These are phyloP conservation scores for Flabesymbios commensalis DNA, from an alignment of 2,888 invertebrate genomes.

Conservation along the genomic window DNA sequence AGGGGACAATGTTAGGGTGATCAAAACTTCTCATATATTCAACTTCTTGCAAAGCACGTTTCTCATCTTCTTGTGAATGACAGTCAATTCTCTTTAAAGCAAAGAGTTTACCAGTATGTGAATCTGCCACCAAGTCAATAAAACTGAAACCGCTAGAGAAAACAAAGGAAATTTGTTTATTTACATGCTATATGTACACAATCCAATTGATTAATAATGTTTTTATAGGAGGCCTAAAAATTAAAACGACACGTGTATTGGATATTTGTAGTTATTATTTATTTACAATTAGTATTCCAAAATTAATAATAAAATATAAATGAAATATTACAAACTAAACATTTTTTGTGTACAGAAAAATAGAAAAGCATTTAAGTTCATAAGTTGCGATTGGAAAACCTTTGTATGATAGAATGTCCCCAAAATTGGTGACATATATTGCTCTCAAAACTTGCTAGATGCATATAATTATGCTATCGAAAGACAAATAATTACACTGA, in stretches of 20 bases:
- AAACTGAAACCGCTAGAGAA: conserved; percentile 76
- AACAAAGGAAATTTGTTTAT: background rate
- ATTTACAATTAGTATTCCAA: background rate
- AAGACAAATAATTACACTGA: too few species aligned
- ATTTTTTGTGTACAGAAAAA: too few species aligned
- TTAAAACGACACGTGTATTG: too few species aligned
- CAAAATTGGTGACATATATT: too few species aligned
- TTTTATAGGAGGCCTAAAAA: background rate
- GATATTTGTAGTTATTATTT: background rate
- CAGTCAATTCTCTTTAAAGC: conserved; percentile 82
- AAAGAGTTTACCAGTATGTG: conserved; percentile 69
- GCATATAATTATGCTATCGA: too few species aligned
- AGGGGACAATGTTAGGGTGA: conserved; percentile 75
- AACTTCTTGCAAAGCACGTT: conserved; percentile 73
- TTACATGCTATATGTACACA: background rate
- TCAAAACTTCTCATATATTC: conserved; percentile 73
- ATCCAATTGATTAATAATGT: background rate
- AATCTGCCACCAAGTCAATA: conserved; percentile 76
- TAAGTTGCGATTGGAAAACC: too few species aligned
- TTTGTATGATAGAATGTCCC: too few species aligned
- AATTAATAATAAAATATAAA: background rate
- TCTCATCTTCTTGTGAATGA: conserved; percentile 77
- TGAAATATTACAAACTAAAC: too few species aligned
- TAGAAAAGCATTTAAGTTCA: too few species aligned
- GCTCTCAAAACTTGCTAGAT: too few species aligned